These are phyloP conservation scores for Drosophila seguyi DNA, from an alignment of 1,140 invertebrate genomes.

Conservation along the genomic window DNA sequence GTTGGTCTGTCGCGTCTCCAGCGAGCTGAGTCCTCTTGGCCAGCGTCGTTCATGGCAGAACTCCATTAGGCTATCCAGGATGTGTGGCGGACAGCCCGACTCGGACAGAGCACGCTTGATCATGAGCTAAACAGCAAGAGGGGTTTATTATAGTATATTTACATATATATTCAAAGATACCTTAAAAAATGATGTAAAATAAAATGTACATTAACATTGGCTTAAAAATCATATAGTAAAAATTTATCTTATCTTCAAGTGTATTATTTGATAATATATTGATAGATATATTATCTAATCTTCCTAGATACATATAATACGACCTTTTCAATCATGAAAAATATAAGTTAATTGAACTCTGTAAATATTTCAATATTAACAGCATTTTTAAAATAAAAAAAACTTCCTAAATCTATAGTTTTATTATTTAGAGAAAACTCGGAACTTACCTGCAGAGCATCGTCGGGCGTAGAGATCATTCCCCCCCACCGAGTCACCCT, in stretches of 20 bases:
- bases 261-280: no score
- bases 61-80: constrained; percentile 97
- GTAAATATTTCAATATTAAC: no score
- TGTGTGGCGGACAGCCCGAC: constrained; percentile 95
- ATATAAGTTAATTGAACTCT: not conserved
- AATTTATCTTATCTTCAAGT: constrained; percentile 7
- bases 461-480: constrained; percentile 94
- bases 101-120: constrained; percentile 96
- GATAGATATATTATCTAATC: not conserved
- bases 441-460: constrained; percentile 92
- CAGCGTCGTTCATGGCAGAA: constrained; percentile 98
- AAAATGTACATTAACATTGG: not conserved
- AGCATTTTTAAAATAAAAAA: not conserved
- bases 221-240: not conserved
- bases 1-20: constrained; percentile 97
- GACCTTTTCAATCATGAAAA: not conserved
- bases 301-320: no score
- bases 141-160: not conserved
- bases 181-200: not conserved
- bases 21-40: constrained; percentile 95
- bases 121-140: constrained; percentile 89
- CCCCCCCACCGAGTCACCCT: constrained; percentile 97
- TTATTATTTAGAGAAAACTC: no score
- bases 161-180: not conserved
- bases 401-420: not conserved